Evolutionary conservation across 2,888 invertebrate species (phyloP).

Genomic region (Diaperis boleti): DNA sequence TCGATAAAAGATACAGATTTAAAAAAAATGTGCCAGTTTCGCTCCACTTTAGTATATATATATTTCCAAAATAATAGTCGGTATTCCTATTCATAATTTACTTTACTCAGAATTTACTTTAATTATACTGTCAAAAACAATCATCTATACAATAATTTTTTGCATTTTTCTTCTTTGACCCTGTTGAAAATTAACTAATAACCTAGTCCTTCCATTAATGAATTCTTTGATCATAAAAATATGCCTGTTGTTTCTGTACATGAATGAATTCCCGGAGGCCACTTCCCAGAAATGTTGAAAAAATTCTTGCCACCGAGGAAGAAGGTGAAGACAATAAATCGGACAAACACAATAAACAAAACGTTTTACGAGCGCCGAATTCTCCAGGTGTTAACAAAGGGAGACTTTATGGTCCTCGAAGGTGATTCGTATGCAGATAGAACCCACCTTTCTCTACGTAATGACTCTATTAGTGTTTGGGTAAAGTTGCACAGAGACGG

Average conservation of each 20-base stretch:
- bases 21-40: no score
- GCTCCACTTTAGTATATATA: no score
- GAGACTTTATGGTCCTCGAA: slow-evolving; percentile 60
- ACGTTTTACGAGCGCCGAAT: slow-evolving; percentile 61
- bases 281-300: slow-evolving; percentile 58
- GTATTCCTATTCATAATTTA: no score
- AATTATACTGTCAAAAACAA: no score
- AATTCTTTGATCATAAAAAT: slow-evolving; percentile 41
- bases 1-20: no score
- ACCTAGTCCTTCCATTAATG: slow-evolving; percentile 14
- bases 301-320: slow-evolving; percentile 59
- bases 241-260: slow-evolving; percentile 46
- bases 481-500: background rate
- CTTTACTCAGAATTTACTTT: no score
- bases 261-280: slow-evolving; percentile 52
- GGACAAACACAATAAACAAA: slow-evolving; percentile 63
- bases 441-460: slow-evolving; percentile 46
- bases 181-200: no score
- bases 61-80: no score
- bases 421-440: slow-evolving; percentile 61
- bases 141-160: no score
- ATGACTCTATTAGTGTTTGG: slow-evolving; percentile 58
- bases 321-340: slow-evolving; percentile 62
- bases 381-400: slow-evolving; percentile 63
- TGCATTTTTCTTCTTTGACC: no score